Percentiles rank a stretch among this genome's conserved stretches.
Evolutionary conservation across 2,113 vertebrate genomes (phyloP).

Genomic region (Cryptomyrus ogoouensis): DNA sequence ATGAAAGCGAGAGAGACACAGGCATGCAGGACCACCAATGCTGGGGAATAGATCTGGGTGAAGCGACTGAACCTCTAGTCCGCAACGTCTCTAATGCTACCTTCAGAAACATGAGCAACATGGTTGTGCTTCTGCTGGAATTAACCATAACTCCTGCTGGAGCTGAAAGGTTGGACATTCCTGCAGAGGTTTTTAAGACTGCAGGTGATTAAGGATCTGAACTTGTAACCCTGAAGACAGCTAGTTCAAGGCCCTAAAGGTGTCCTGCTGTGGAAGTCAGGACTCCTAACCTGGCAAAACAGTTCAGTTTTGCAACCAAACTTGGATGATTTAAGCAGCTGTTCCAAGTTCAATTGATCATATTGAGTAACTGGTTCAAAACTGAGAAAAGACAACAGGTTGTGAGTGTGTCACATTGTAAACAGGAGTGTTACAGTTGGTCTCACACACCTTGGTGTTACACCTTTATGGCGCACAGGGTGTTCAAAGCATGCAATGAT

Average conservation of each 20-base stretch:
- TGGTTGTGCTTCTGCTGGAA: neutral
- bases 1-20: neutral
- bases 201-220: neutral
- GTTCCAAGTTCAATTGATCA: neutral
- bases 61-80: neutral
- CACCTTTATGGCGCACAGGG: neutral
- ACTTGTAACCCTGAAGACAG: neutral
- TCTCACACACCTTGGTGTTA: neutral
- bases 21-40: neutral
- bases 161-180: neutral
- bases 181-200: neutral
- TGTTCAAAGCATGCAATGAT: neutral
- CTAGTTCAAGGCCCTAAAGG: neutral
- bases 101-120: neutral
- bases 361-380: neutral
- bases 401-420: neutral
- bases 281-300: neutral
- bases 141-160: neutral
- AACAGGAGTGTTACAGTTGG: neutral
- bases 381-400: neutral
- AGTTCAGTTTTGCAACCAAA: neutral
- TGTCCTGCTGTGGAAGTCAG: neutral
- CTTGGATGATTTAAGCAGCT: neutral
- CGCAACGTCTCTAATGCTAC: neutral
- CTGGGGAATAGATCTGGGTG: neutral